Percentiles rank a stretch among this genome's conserved stretches.
Conservation (phyloP, 2,113 vertebrate species). For the Cryptomyrus ogoouensis region DNA sequence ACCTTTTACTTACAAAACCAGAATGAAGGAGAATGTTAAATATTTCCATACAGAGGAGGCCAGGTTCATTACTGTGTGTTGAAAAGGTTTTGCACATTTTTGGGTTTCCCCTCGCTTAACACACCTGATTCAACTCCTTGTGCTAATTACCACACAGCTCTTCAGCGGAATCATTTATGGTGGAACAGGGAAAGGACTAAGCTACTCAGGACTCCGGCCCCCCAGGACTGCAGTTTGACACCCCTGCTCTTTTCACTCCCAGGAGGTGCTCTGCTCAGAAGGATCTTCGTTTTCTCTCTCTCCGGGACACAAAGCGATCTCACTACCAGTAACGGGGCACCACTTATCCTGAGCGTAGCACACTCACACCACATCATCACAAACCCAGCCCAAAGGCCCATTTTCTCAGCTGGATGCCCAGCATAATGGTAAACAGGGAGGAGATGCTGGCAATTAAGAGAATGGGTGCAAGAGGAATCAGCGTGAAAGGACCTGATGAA, state of each 20-base stretch:
- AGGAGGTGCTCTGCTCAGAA: background rate
- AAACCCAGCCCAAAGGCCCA: background rate
- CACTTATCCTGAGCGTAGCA: background rate
- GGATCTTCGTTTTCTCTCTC: background rate
- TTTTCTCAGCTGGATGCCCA: background rate
- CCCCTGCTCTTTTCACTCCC: background rate
- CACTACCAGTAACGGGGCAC: background rate
- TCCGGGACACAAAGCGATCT: background rate
- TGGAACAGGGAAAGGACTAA: too few species aligned
- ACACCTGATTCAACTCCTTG: too few species aligned
- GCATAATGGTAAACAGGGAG: background rate
- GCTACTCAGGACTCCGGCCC: too few species aligned
- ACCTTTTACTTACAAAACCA: background rate
- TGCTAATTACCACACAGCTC: too few species aligned
- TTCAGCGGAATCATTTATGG: too few species aligned
- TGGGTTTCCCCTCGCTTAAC: too few species aligned
- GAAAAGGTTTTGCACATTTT: background rate
- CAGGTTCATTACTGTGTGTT: background rate
- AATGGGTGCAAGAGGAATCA: background rate
- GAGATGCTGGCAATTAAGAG: background rate
- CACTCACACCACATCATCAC: too few species aligned
- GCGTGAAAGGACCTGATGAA: background rate
- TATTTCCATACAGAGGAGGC: background rate
- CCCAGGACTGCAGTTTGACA: too few species aligned
- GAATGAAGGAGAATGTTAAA: background rate